phyloP scores from a whole-genome alignment of 1,140 invertebrate genomes.

The Apis florea region DNA sequence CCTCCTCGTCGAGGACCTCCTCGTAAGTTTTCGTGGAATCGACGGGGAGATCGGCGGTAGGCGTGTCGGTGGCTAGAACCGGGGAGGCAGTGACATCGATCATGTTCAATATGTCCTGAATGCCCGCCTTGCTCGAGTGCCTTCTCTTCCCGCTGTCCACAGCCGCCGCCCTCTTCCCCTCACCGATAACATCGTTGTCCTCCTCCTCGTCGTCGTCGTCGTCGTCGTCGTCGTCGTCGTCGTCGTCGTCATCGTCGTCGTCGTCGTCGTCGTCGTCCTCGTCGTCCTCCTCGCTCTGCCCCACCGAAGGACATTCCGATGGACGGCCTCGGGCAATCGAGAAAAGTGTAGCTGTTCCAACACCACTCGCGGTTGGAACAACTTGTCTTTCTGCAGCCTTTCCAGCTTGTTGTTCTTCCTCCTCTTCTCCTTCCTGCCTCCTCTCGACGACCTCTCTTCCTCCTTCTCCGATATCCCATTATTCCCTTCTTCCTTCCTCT shows the following conservation, averaged over 20 bases:
- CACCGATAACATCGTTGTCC: constrained; percentile 48
- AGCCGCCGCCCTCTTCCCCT: constrained; percentile 58
- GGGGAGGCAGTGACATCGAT: constrained; percentile 70
- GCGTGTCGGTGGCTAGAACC: constrained; percentile 66
- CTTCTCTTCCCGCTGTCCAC: constrained; percentile 56
- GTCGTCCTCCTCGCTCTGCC: constrained; percentile 55
- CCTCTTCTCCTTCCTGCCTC: constrained; percentile 28
- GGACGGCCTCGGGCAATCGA: constrained; percentile 53
- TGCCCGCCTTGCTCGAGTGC: constrained; percentile 65
- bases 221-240: constrained; percentile 61
- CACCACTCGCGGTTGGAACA: constrained; percentile 75
- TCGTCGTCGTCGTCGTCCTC: constrained; percentile 60
- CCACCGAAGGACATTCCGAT: constrained; percentile 51
- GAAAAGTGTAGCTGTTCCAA: constrained; percentile 73
- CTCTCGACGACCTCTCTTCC: neutral
- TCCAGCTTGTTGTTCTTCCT: constrained; percentile 55
- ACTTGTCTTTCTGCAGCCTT: constrained; percentile 69
- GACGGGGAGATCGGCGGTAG: constrained; percentile 62
- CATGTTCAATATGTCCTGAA: constrained; percentile 75
- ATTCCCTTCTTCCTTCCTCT: constrained; percentile 4
- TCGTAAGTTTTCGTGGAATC: constrained; percentile 64
- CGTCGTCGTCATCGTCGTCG: constrained; percentile 42
- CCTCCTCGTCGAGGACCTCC: constrained; percentile 38
- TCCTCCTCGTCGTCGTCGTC: constrained; percentile 53
- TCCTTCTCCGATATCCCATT: constrained; percentile 45